Conservation (phyloP, 1,140 invertebrate genomes). For the Cotesia glomerata region DNA sequence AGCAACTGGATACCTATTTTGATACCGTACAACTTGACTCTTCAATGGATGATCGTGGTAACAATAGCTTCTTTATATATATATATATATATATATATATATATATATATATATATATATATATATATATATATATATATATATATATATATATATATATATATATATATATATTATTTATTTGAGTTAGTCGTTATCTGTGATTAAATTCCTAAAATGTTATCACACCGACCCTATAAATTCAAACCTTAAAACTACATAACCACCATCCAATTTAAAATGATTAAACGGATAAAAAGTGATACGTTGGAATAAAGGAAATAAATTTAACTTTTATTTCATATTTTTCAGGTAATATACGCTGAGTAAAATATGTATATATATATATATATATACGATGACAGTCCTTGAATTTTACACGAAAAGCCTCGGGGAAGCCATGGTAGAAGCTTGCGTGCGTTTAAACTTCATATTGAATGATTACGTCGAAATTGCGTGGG, state of each 20-base stretch:
- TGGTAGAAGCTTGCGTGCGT: conserved; percentile 2
- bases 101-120: no score
- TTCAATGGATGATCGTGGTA: no score
- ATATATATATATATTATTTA: background rate
- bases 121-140: no score
- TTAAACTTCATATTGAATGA: conserved; percentile 14
- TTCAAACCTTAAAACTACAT: no score
- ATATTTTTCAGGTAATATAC: background rate
- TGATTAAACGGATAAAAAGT: background rate
- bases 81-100: no score
- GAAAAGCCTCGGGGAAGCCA: background rate
- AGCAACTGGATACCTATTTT: conserved; percentile 1
- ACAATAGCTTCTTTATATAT: no score
- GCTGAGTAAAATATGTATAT: no score
- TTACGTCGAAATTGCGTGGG: background rate
- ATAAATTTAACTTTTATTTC: background rate
- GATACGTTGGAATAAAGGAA: background rate
- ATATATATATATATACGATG: no score
- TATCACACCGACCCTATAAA: no score
- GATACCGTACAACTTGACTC: background rate
- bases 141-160: no score
- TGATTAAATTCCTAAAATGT: no score
- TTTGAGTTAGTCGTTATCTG: background rate
- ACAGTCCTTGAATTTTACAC: no score
- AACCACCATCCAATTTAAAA: background rate